phyloP scores from a whole-genome alignment of 1,140 invertebrate genomes.

The Cyphomyrmex costatus region DNA sequence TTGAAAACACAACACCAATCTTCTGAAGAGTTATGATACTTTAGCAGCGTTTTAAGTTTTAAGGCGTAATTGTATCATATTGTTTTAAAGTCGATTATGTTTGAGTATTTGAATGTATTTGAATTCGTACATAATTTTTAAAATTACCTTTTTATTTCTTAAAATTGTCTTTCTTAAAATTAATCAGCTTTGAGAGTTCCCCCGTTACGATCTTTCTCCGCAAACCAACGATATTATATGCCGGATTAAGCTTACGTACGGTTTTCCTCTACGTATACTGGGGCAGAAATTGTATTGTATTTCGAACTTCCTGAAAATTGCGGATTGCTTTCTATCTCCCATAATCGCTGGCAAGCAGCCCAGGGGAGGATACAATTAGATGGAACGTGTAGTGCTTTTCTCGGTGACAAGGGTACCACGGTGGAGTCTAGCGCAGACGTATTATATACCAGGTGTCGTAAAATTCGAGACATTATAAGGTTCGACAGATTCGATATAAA shows the following conservation, averaged over 20 bases:
- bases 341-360: constrained; percentile 58
- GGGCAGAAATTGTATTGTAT: constrained; percentile 57
- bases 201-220: background rate
- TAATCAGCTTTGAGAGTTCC: constrained; percentile 18
- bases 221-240: constrained; percentile 25
- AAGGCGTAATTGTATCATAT: background rate
- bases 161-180: too few relatives aligned
- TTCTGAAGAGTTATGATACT: too few relatives aligned
- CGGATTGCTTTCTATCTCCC: constrained; percentile 61
- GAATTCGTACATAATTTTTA: background rate
- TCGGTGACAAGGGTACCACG: constrained; percentile 56
- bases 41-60: background rate
- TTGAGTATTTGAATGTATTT: background rate
- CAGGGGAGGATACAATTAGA: constrained; percentile 63
- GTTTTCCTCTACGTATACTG: constrained; percentile 4
- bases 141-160: background rate
- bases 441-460: constrained; percentile 51
- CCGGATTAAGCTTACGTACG: constrained; percentile 27
- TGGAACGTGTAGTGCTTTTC: constrained; percentile 62
- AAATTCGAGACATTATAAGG: constrained; percentile 12
- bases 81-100: background rate
- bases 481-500: constrained; percentile 8
- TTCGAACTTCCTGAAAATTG: constrained; percentile 64
- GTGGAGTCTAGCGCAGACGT: constrained; percentile 34
- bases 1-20: too few relatives aligned